Conservation (phyloP, 2,888 invertebrate species). For the Sylvicola cinctus region DNA sequence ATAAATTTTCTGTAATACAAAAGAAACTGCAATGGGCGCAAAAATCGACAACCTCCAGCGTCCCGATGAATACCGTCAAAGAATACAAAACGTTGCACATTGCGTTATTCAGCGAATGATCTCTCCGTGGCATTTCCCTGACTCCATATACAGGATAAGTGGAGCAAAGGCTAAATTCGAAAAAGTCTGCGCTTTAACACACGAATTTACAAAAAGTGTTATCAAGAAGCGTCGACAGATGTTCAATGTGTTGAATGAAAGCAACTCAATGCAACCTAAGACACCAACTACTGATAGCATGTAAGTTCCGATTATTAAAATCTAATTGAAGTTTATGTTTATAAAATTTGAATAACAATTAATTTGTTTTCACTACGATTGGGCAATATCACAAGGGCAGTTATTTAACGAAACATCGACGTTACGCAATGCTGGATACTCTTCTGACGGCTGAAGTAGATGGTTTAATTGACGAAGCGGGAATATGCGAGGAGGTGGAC, state of each 20-base stretch:
- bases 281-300: too few relatives aligned
- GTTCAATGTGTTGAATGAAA: too few relatives aligned
- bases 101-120: conserved; percentile 23
- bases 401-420: conserved; percentile 13
- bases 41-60: conserved; percentile 27
- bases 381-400: too few relatives aligned
- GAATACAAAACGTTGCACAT: conserved; percentile 29
- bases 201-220: too few relatives aligned
- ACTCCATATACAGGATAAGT: conserved; percentile 32
- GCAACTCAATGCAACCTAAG: too few relatives aligned
- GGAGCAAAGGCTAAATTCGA: conserved; percentile 28
- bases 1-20: conserved; percentile 1
- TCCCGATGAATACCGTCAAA: conserved; percentile 33
- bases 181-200: conserved; percentile 7
- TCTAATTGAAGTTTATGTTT: too few relatives aligned
- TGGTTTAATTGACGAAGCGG: conserved; percentile 28
- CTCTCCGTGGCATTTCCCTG: conserved; percentile 33
- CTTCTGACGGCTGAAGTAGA: conserved; percentile 29
- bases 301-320: too few relatives aligned
- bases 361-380: too few relatives aligned
- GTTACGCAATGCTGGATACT: conserved; percentile 34
- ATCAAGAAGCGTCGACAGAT: too few relatives aligned
- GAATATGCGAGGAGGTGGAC: conserved; percentile 38
- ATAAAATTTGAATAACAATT: too few relatives aligned
- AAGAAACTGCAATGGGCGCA: conserved; percentile 50